These are phyloP conservation scores for Vidua macroura DNA, from an alignment of 2,113 vertebrate species.

Conservation along the genomic window DNA sequence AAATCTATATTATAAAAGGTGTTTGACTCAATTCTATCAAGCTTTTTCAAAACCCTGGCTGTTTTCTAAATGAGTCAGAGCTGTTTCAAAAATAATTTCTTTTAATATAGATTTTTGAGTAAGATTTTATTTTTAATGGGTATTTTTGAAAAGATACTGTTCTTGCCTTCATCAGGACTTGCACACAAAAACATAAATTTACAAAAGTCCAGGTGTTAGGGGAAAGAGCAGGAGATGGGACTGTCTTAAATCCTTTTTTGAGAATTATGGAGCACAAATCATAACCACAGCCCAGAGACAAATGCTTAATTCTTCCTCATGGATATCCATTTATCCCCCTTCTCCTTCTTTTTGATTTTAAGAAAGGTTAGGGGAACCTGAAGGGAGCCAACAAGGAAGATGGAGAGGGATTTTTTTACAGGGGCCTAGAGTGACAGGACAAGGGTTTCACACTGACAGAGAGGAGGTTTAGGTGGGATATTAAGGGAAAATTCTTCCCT, in stretches of 20 bases:
- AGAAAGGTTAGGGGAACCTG: not conserved
- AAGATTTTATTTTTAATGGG: not conserved
- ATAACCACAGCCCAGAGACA: not conserved
- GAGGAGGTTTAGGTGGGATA: fast-evolving
- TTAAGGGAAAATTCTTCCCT: fast-evolving
- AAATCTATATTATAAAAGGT: not conserved
- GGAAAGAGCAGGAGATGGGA: not conserved
- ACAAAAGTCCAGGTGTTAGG: not conserved
- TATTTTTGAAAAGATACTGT: not conserved
- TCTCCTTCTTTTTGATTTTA: not conserved
- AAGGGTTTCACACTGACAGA: not conserved
- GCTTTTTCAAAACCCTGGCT: not conserved
- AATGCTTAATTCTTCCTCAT: not conserved
- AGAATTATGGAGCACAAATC: not conserved
- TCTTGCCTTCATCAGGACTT: not conserved
- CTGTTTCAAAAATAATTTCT: not conserved
- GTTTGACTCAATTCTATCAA: not conserved
- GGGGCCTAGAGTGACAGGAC: not conserved
- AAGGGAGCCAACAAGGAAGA: not conserved
- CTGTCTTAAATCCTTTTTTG: not conserved
- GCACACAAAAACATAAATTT: not conserved
- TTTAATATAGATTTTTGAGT: not conserved
- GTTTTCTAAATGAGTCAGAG: not conserved
- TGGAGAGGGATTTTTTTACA: not conserved
- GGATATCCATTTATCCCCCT: not conserved